A percentile compares a stretch with the other conserved stretches of the same genome.
phyloP scores from a whole-genome alignment of 1,140 invertebrate species.

The Rhopalosiphum maidis region DNA sequence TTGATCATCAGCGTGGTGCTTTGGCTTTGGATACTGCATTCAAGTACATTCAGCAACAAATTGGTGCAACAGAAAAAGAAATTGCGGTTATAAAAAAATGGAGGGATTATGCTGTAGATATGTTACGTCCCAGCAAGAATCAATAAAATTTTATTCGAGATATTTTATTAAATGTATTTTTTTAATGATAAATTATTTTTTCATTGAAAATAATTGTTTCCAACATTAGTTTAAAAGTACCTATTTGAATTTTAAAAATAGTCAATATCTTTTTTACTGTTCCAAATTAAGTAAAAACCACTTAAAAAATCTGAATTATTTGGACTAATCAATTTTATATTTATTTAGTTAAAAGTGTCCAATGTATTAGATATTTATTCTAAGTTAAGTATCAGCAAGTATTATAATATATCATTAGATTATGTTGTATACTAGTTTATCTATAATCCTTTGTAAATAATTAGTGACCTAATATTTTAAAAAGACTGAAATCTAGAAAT shows the following conservation, averaged over 20 bases:
- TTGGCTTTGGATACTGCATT: conserved; percentile 45
- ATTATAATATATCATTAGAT: neutral
- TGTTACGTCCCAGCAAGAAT: conserved; percentile 13
- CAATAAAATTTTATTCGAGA: neutral
- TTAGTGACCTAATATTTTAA: neutral
- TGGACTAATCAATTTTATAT: neutral
- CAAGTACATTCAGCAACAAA: conserved; percentile 51
- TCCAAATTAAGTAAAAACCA: neutral
- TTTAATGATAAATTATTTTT: neutral
- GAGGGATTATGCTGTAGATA: conserved; percentile 46
- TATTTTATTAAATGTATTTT: neutral
- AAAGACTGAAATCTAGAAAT: conserved; percentile 15
- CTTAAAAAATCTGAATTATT: neutral
- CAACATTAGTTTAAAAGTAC: neutral
- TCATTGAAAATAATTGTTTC: neutral
- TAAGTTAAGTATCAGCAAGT: neutral
- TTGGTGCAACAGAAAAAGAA: conserved; percentile 49
- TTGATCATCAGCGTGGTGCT: conserved; percentile 46
- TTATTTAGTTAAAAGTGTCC: neutral
- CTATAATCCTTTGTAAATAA: neutral
- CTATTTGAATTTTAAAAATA: neutral
- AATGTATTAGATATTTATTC: neutral
- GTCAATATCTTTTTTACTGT: neutral
- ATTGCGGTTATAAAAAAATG: conserved; percentile 47
- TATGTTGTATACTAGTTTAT: neutral